Evolutionary conservation across 1,140 invertebrate genomes (phyloP).

Genomic region (Cydia strobilella): DNA sequence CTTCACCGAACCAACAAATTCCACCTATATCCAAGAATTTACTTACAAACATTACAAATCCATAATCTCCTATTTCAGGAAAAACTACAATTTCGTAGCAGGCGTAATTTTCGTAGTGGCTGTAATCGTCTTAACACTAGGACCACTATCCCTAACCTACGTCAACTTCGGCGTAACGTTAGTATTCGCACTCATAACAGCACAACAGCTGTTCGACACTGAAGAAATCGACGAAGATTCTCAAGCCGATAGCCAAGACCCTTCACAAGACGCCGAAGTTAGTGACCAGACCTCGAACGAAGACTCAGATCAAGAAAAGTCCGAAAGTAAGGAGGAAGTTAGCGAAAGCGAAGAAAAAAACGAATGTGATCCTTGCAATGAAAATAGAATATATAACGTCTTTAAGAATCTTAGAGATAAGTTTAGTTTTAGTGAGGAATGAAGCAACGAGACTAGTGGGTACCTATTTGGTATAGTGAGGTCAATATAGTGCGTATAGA

Average conservation of each 20-base stretch:
- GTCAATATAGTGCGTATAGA: too few species aligned
- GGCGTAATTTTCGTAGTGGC: constrained; percentile 77
- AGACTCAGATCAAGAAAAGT: neutral
- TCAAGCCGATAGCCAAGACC: constrained; percentile 14
- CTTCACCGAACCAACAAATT: too few species aligned
- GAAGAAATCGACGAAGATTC: constrained; percentile 36
- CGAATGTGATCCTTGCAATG: constrained; percentile 60
- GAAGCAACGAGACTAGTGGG: constrained; percentile 2
- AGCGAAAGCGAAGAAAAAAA: constrained; percentile 3
- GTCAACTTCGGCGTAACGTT: constrained; percentile 81
- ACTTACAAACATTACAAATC: neutral
- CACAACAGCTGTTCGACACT: constrained; percentile 77
- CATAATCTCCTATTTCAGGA: constrained; percentile 66
- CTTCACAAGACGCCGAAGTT: constrained; percentile 14
- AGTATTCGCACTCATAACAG: constrained; percentile 77
- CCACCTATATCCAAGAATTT: too few species aligned
- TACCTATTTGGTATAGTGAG: neutral
- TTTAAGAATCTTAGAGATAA: constrained; percentile 67
- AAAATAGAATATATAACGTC: constrained; percentile 62
- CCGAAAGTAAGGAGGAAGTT: constrained; percentile 28
- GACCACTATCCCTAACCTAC: constrained; percentile 80
- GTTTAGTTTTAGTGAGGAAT: constrained; percentile 52
- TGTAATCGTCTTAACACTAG: constrained; percentile 77
- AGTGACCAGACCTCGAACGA: constrained; percentile 30
- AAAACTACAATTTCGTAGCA: constrained; percentile 73